Percentiles rank a stretch among this genome's conserved stretches.
Conservation (phyloP, 2,113 vertebrate genomes). For the Smithornis capensis region DNA sequence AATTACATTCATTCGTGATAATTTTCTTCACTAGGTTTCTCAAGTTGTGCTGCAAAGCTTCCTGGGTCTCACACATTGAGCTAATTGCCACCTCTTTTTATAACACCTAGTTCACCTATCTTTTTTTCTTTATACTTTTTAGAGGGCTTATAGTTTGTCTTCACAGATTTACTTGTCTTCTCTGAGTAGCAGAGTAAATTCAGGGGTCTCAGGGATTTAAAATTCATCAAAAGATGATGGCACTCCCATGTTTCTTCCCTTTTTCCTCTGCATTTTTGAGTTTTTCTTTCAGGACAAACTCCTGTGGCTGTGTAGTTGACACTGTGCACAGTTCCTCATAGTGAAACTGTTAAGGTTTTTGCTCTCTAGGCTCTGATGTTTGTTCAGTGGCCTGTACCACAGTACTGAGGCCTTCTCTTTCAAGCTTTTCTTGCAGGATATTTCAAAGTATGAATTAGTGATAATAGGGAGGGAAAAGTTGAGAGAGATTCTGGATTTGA, state of each 20-base stretch:
- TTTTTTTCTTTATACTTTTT: neutral
- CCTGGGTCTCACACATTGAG: neutral
- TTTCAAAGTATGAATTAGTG: neutral
- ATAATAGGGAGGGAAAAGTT: neutral
- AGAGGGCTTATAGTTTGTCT: neutral
- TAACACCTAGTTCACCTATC: neutral
- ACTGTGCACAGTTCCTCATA: neutral
- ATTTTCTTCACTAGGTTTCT: neutral
- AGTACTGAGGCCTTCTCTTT: neutral
- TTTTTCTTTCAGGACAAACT: neutral
- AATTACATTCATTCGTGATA: neutral
- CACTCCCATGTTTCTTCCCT: neutral
- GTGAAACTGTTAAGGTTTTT: neutral
- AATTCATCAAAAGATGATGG: neutral
- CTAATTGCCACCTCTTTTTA: neutral
- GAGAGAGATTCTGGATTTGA: neutral
- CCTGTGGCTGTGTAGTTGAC: neutral
- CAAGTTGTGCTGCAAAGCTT: rapidly evolving
- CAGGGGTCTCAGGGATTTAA: neutral
- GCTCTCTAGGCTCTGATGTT: neutral
- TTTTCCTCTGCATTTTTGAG: neutral
- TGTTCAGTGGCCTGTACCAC: neutral
- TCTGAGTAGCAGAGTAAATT: neutral
- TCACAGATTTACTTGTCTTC: neutral
- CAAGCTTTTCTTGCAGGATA: neutral